These are phyloP conservation scores for Catharus bicknelli DNA, from an alignment of 2,113 vertebrate species.

Conservation along the genomic window DNA sequence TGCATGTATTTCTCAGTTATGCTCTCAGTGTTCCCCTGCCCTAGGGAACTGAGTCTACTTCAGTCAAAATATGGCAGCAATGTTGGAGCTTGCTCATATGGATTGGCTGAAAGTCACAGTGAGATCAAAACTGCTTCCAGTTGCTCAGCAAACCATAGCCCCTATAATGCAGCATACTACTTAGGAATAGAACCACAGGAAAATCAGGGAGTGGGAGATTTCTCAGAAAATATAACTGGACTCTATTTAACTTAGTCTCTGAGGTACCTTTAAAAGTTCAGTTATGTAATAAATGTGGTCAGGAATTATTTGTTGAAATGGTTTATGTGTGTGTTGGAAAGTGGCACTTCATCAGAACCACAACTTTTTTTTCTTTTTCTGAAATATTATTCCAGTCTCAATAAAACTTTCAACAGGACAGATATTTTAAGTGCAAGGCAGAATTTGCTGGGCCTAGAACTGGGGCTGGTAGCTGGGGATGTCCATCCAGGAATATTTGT, in stretches of 20 bases:
- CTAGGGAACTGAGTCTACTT: not conserved
- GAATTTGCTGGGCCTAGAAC: not conserved
- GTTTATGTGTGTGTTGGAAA: not conserved
- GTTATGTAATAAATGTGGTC: not conserved
- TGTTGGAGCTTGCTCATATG: not conserved
- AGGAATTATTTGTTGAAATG: not conserved
- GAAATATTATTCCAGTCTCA: not conserved
- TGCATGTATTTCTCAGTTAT: not conserved
- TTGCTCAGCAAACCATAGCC: not conserved
- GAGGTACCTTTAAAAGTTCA: not conserved
- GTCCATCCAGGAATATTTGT: not conserved
- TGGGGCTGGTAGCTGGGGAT: not conserved
- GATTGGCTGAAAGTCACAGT: not conserved
- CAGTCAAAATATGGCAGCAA: not conserved
- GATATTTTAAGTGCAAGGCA: not conserved
- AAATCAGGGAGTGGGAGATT: not conserved
- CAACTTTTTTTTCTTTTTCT: not conserved
- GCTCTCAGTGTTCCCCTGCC: not conserved
- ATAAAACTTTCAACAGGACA: not conserved
- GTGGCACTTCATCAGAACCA: not conserved
- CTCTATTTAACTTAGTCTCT: not conserved
- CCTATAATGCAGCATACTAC: not conserved
- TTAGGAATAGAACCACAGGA: not conserved
- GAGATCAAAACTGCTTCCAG: not conserved
- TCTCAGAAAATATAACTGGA: not conserved